Percentiles rank a stretch among this genome's conserved stretches.
phyloP scores from a whole-genome alignment of 1,140 invertebrate genomes.

The Drosophila seguyi region DNA sequence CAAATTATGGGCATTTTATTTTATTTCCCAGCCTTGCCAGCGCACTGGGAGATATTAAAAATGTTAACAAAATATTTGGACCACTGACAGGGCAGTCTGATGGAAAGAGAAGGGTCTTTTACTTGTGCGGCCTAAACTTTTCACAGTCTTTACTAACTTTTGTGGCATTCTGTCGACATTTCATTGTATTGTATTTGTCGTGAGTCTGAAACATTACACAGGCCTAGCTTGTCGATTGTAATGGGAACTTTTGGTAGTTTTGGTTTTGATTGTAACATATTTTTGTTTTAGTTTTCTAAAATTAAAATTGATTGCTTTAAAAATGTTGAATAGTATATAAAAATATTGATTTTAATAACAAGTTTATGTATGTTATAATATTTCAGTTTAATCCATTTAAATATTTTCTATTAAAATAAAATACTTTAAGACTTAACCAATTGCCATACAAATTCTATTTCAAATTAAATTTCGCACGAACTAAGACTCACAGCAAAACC shows the following conservation, averaged over 20 bases:
- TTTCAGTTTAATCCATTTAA: too few species aligned
- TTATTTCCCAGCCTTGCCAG: neutral
- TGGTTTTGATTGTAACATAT: too few species aligned
- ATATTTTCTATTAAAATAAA: too few species aligned
- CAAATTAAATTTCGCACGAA: neutral
- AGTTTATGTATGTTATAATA: too few species aligned
- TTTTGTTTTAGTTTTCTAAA: too few species aligned
- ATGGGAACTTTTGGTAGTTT: too few species aligned
- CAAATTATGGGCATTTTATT: constrained; percentile 16
- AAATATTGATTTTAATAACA: too few species aligned
- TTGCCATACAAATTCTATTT: too few species aligned
- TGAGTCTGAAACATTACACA: too few species aligned
- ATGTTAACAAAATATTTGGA: constrained; percentile 49
- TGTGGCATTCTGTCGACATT: constrained; percentile 10
- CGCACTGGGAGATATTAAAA: constrained; percentile 42
- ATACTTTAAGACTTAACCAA: neutral
- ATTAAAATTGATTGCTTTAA: too few species aligned
- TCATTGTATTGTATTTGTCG: constrained; percentile 1
- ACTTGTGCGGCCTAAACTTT: constrained; percentile 27
- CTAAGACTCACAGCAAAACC: neutral
- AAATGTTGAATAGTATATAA: too few species aligned
- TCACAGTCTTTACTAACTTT: constrained; percentile 37
- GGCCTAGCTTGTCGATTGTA: too few species aligned
- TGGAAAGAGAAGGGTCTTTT: neutral
- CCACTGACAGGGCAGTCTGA: constrained; percentile 2